A percentile compares a stretch with the other conserved stretches of the same genome.
These are phyloP conservation scores for Xylota sylvarum DNA, from an alignment of 2,888 invertebrate species.

Conservation along the genomic window DNA sequence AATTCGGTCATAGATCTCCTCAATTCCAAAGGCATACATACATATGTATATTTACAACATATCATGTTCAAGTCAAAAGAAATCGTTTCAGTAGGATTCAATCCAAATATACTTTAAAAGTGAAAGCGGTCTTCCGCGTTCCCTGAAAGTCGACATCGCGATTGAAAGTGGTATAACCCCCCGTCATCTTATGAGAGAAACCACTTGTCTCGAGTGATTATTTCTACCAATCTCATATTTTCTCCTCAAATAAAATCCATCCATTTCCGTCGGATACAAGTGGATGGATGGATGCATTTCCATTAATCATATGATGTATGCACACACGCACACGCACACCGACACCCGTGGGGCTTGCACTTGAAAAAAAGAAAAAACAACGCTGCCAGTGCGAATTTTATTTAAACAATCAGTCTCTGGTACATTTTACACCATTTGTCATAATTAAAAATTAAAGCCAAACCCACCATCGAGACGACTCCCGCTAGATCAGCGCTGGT, in stretches of 20 bases:
- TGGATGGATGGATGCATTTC: conserved; percentile 52
- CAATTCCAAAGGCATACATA: too few species aligned
- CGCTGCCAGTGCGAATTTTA: background rate
- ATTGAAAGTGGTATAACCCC: background rate
- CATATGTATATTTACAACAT: too few species aligned
- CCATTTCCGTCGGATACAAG: conserved; percentile 56
- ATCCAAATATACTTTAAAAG: conserved; percentile 8
- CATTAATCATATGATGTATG: conserved; percentile 52
- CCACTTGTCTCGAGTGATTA: conserved; percentile 30
- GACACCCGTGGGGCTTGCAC: conserved; percentile 12
- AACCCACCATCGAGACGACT: conserved; percentile 8
- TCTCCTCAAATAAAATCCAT: conserved; percentile 23
- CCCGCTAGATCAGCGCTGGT: conserved; percentile 5
- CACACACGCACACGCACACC: conserved; percentile 10
- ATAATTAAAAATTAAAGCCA: conserved; percentile 73
- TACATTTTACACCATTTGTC: conserved; percentile 62
- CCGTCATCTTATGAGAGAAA: background rate
- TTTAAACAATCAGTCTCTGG: background rate
- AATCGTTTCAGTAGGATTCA: background rate
- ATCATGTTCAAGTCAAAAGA: background rate
- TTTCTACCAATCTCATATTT: conserved; percentile 10
- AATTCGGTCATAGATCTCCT: too few species aligned
- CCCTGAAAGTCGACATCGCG: background rate
- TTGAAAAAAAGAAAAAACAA: conserved; percentile 48
- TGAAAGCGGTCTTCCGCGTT: conserved; percentile 12